phyloP scores from a whole-genome alignment of 2,797 vertebrate genomes.

The Holocentrus rufus region DNA sequence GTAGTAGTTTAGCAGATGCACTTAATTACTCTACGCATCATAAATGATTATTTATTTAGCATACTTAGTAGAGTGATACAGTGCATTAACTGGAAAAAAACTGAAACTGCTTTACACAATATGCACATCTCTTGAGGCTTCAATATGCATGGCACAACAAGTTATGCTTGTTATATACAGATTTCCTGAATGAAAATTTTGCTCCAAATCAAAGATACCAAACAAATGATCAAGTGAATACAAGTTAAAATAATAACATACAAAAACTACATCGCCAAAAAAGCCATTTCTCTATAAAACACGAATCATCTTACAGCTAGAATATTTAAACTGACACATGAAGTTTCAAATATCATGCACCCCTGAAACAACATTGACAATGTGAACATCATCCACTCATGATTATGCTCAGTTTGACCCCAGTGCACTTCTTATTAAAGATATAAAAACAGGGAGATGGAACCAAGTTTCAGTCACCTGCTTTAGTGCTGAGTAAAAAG shows the following conservation, averaged over 20 bases:
- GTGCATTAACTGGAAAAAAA: neutral
- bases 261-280: too few species aligned
- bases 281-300: neutral
- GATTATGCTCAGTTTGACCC: neutral
- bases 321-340: neutral
- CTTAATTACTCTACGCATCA: neutral
- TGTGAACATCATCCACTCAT: neutral
- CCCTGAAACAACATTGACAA: neutral
- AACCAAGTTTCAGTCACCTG: conserved; percentile 79
- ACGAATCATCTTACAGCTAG: neutral
- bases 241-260: too few species aligned
- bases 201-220: too few species aligned
- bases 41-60: neutral
- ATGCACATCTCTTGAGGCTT: neutral
- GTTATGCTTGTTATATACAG: neutral
- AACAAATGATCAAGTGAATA: too few species aligned
- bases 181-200: neutral
- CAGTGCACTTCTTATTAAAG: neutral
- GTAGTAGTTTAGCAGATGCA: conserved; percentile 9
- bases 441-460: neutral
- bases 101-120: neutral
- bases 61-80: neutral
- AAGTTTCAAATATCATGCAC: neutral
- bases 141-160: neutral
- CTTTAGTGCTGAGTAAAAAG: conserved; percentile 93